Evolutionary conservation across 2,888 invertebrate species (phyloP).

Genomic region (Keiferia lycopersicella): DNA sequence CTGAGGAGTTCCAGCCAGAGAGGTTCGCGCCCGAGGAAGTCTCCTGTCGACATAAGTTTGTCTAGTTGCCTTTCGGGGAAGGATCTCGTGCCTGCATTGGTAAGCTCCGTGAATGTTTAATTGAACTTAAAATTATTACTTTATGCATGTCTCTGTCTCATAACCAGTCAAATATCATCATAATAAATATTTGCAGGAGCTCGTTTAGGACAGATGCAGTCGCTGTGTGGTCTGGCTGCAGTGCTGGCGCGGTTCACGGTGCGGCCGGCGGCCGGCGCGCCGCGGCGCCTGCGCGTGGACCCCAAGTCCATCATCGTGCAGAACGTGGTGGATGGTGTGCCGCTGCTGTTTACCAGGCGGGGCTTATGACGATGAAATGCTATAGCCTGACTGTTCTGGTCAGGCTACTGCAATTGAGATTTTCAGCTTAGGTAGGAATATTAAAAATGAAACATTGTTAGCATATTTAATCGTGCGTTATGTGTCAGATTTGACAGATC

Average conservation of each 20-base stretch:
- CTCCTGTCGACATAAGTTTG: conserved; percentile 38
- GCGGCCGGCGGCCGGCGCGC: background rate
- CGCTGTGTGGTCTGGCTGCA: conserved; percentile 16
- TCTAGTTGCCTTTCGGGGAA: conserved; percentile 58
- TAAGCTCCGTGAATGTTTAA: too few relatives aligned
- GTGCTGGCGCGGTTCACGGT: background rate
- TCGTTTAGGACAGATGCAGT: conserved; percentile 20
- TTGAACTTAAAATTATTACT: too few relatives aligned
- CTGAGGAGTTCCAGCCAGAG: conserved; percentile 38
- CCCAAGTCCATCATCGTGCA: conserved; percentile 19
- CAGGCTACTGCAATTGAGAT: too few relatives aligned
- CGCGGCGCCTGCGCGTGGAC: background rate
- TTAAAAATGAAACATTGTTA: too few relatives aligned
- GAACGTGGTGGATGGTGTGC: conserved; percentile 14
- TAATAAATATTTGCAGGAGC: conserved; percentile 13
- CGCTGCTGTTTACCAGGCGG: background rate
- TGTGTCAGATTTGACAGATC: too few relatives aligned
- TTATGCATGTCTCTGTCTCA: too few relatives aligned
- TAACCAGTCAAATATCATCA: too few relatives aligned
- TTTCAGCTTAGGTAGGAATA: too few relatives aligned
- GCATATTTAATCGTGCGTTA: too few relatives aligned
- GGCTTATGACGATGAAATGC: background rate
- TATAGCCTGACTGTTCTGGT: too few relatives aligned
- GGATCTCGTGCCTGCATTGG: conserved; percentile 62
- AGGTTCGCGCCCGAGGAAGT: conserved; percentile 36